phyloP scores from a whole-genome alignment of 2,113 vertebrate species.

The Clarias gariepinus region DNA sequence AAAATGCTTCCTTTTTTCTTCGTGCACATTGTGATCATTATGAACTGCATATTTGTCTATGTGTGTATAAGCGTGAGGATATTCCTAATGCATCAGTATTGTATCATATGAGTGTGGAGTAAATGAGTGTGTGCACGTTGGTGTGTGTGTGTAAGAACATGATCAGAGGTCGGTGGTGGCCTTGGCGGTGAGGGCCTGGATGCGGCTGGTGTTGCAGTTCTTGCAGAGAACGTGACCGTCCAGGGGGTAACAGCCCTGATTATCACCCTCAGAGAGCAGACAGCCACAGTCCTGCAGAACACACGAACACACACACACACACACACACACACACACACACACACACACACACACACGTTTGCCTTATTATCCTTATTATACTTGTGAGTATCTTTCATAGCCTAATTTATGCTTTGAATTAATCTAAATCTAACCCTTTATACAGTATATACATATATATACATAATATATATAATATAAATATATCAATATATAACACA shows the following conservation, averaged over 20 bases:
- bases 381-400: neutral
- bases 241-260: conserved; percentile 97
- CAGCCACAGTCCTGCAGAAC: conserved; percentile 85
- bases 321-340: conserved; percentile 18
- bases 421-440: neutral
- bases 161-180: conserved; percentile 96
- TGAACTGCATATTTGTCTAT: neutral
- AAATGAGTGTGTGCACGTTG: conserved; percentile 33
- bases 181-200: conserved; percentile 95
- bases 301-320: conserved; percentile 27
- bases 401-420: neutral
- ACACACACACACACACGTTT: neutral
- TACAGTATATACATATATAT: too few species aligned
- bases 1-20: neutral
- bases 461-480: too few species aligned
- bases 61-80: conserved; percentile 27
- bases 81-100: conserved; percentile 1
- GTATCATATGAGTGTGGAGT: neutral
- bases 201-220: conserved; percentile 91
- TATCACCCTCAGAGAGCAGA: conserved; percentile 94
- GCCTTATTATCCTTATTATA: neutral
- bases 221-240: conserved; percentile 98
- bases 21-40: neutral
- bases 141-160: conserved; percentile 4
- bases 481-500: too few species aligned